phyloP scores from a whole-genome alignment of 30 jellyfish, hydroid and myxozoan genomes.

The Morbakka virulenta region DNA sequence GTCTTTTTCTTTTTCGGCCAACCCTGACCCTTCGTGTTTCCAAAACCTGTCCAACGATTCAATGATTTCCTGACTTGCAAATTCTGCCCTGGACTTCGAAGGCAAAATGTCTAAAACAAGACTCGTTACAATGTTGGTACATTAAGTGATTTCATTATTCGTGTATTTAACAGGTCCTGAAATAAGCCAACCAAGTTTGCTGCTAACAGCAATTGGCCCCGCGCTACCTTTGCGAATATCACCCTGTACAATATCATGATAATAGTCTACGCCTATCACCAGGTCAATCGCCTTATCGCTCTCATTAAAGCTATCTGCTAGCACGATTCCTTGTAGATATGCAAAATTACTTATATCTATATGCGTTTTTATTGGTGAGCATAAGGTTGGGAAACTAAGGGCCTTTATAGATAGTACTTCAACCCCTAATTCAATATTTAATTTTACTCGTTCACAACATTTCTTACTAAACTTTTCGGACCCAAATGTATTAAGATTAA shows the following conservation, averaged over 20 bases:
- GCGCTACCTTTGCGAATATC: conserved; percentile 30
- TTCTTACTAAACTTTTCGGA: too few species aligned
- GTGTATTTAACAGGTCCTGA: conserved; percentile 15
- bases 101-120: conserved; percentile 14
- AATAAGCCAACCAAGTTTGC: conserved; percentile 47
- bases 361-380: conserved; percentile 14
- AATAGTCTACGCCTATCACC: conserved; percentile 44
- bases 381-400: conserved; percentile 7
- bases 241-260: conserved; percentile 25
- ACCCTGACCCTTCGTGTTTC: conserved; percentile 16
- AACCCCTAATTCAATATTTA: too few species aligned
- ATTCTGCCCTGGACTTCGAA: not conserved
- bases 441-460: too few species aligned
- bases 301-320: conserved; percentile 16
- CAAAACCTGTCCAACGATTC: conserved; percentile 2
- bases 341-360: conserved; percentile 21
- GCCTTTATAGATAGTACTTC: conserved; percentile 1
- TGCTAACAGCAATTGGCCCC: conserved; percentile 54
- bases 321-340: conserved; percentile 34
- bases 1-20: not conserved
- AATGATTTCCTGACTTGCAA: conserved; percentile 1
- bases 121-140: conserved; percentile 11
- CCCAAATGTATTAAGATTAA: too few species aligned
- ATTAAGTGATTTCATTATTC: not conserved
- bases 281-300: conserved; percentile 13